Conservation (phyloP, 2,113 vertebrate species). For the Nerophis lumbriciformis region DNA sequence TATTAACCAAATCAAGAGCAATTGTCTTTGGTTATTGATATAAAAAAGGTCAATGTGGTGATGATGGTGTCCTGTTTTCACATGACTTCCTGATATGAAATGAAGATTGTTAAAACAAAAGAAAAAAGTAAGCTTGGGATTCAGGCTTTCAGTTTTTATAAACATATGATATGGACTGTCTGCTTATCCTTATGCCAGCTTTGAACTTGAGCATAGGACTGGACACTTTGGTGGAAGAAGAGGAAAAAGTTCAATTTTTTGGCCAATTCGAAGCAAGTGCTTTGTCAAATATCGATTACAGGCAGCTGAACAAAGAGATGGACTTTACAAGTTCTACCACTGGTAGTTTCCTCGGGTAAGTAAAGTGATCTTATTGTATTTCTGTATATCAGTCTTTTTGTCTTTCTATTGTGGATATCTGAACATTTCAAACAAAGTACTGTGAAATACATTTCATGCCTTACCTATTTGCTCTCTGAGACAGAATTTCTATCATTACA, state of each 20-base stretch:
- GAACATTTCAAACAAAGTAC: too few species aligned
- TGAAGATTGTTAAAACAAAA: too few species aligned
- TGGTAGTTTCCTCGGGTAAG: constrained; percentile 42
- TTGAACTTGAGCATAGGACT: constrained; percentile 61
- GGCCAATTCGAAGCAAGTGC: constrained; percentile 76
- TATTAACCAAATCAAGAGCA: too few species aligned
- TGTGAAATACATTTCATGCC: too few species aligned
- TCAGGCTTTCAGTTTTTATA: not conserved
- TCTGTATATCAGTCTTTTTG: not conserved
- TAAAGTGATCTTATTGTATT: not conserved
- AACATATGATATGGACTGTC: not conserved
- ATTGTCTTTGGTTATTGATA: too few species aligned
- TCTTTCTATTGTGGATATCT: too few species aligned
- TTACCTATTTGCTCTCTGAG: too few species aligned
- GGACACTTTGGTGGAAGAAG: constrained; percentile 84
- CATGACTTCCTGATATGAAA: too few species aligned
- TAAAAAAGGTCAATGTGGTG: too few species aligned
- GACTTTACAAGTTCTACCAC: constrained; percentile 71
- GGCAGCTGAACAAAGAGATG: constrained; percentile 80
- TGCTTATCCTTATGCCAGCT: constrained; percentile 25
- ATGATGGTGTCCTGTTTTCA: too few species aligned
- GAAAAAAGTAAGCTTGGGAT: too few species aligned
- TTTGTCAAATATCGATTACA: constrained; percentile 80
- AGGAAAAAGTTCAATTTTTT: constrained; percentile 87
- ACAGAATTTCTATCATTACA: too few species aligned